Conservation (phyloP, 2,797 vertebrate species). For the Syngnathus rostellatus region DNA sequence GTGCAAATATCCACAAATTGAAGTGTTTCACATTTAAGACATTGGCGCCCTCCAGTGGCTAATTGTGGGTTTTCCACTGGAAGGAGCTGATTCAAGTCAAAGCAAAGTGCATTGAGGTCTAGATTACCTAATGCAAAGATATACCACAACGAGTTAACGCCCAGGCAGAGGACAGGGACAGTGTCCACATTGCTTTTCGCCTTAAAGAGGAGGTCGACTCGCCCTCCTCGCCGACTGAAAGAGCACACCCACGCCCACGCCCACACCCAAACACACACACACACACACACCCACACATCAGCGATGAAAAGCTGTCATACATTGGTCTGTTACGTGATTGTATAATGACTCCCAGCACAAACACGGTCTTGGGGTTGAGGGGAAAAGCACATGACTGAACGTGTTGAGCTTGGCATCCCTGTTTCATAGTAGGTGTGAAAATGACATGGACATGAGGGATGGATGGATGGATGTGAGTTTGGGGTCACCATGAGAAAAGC, state of each 20-base stretch:
- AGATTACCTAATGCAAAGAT: slow-evolving; percentile 71
- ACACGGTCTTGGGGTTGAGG: slow-evolving; percentile 16
- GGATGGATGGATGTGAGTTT: slow-evolving; percentile 11
- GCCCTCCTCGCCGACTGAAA: slow-evolving; percentile 35
- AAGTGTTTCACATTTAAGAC: slow-evolving; percentile 85
- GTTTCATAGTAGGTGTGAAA: slow-evolving; percentile 27
- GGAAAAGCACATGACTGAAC: slow-evolving; percentile 26
- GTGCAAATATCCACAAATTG: slow-evolving; percentile 81
- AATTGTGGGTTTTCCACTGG: slow-evolving; percentile 63
- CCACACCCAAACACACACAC: neutral
- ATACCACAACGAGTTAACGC: slow-evolving; percentile 66
- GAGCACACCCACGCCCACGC: slow-evolving; percentile 24
- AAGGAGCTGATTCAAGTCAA: slow-evolving; percentile 78
- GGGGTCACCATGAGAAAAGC: slow-evolving; percentile 61
- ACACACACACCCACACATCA: slow-evolving; percentile 14
- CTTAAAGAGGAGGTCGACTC: slow-evolving; percentile 24
- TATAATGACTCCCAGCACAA: slow-evolving; percentile 23
- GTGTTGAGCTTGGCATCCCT: slow-evolving; percentile 27
- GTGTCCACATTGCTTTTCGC: slow-evolving; percentile 40
- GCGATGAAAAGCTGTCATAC: slow-evolving; percentile 43
- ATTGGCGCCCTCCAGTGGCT: slow-evolving; percentile 74
- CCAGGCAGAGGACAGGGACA: slow-evolving; percentile 56
- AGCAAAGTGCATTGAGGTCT: slow-evolving; percentile 76
- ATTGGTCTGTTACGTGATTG: slow-evolving; percentile 41
- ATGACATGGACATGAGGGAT: slow-evolving; percentile 2